phyloP scores from a whole-genome alignment of 1,140 invertebrate species.

The Eumeta japonica region DNA sequence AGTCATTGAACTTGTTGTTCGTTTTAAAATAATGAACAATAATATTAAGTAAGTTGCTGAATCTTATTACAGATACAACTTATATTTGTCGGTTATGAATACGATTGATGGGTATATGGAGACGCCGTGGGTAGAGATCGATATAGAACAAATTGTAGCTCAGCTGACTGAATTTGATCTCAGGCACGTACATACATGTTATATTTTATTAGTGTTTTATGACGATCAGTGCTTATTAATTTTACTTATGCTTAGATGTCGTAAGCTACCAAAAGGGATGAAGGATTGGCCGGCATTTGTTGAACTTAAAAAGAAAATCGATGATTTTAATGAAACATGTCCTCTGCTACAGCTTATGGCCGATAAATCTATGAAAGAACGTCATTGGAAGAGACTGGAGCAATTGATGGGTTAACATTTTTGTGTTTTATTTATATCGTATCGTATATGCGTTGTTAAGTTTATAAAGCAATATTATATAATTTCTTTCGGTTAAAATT shows the following conservation, averaged over 20 bases:
- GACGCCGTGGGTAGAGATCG: conserved; percentile 78
- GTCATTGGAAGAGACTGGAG: conserved; percentile 81
- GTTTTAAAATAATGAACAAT: too few species aligned
- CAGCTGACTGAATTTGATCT: conserved; percentile 82
- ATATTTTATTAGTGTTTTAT: conserved; percentile 1
- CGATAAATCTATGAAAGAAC: conserved; percentile 84
- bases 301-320: conserved; percentile 84
- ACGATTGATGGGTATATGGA: conserved; percentile 84
- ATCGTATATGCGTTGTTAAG: too few species aligned
- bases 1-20: too few species aligned
- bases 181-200: conserved; percentile 56
- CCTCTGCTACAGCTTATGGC: conserved; percentile 86
- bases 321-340: conserved; percentile 87
- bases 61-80: conserved; percentile 51
- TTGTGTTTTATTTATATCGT: too few species aligned
- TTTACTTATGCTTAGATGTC: conserved; percentile 60
- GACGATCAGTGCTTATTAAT: not conserved
- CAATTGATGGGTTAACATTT: conserved; percentile 58
- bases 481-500: conserved; percentile 3
- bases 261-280: conserved; percentile 77
- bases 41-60: too few species aligned
- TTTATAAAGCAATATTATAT: conserved; percentile 3
- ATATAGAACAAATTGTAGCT: conserved; percentile 77
- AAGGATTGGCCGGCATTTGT: conserved; percentile 87
- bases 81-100: conserved; percentile 80